These are phyloP conservation scores for Anorthoa munda DNA, from an alignment of 2,888 invertebrate species.

Conservation along the genomic window DNA sequence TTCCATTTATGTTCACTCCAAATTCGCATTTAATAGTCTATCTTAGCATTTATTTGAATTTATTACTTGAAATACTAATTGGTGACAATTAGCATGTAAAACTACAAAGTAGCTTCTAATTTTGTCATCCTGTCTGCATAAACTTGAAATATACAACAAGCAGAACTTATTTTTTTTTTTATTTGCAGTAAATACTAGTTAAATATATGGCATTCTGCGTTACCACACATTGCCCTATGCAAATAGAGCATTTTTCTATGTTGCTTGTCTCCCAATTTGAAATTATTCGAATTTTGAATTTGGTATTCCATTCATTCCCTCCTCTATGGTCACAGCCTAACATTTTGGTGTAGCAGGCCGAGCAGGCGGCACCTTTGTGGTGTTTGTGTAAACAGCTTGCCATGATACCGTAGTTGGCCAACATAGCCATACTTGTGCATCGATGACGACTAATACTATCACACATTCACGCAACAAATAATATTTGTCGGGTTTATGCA, in stretches of 20 bases:
- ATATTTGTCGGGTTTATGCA: conserved; percentile 68
- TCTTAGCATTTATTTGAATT: no score
- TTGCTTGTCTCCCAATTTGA: neutral
- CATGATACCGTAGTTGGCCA: conserved; percentile 65
- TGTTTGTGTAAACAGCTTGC: conserved; percentile 71
- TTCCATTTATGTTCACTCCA: neutral
- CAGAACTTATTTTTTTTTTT: no score
- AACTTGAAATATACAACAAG: neutral
- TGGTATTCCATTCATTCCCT: conserved; percentile 1
- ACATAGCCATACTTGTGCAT: conserved; percentile 71
- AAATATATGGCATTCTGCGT: no score
- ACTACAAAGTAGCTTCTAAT: neutral
- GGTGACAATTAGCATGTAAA: neutral
- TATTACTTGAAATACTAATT: conserved; percentile 17
- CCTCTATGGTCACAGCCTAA: conserved; percentile 25
- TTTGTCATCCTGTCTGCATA: conserved; percentile 4
- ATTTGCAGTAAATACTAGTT: no score
- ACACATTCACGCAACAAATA: neutral
- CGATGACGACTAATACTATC: conserved; percentile 71
- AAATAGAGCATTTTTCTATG: no score
- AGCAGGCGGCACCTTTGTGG: conserved; percentile 73
- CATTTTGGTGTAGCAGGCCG: conserved; percentile 66
- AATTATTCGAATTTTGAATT: neutral
- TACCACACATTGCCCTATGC: no score
- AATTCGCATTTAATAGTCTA: conserved; percentile 1